Percentiles rank a stretch among this genome's conserved stretches.
These are phyloP conservation scores for Formica exsecta DNA, from an alignment of 1,140 invertebrate genomes.

Conservation along the genomic window DNA sequence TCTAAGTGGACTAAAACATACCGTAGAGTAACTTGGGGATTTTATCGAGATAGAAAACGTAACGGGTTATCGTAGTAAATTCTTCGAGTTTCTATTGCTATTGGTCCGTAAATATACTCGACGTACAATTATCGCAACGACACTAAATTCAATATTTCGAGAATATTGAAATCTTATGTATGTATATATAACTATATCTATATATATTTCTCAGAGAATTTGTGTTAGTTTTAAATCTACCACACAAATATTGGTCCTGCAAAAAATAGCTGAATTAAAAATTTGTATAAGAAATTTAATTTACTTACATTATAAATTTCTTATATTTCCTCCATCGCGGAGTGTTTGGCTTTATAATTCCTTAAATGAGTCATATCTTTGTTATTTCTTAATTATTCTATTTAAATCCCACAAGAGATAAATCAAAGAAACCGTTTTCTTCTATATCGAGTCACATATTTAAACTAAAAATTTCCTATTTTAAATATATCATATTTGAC, in stretches of 20 bases:
- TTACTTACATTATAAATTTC: background rate
- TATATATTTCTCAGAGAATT: slow-evolving; percentile 42
- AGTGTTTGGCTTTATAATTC: background rate
- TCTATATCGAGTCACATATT: background rate
- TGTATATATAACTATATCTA: slow-evolving; percentile 30
- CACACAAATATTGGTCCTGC: slow-evolving; percentile 20
- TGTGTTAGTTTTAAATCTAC: slow-evolving; percentile 39
- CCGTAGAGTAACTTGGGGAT: slow-evolving; percentile 29
- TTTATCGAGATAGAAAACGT: slow-evolving; percentile 51
- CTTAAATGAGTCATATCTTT: background rate
- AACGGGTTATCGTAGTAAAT: slow-evolving; percentile 43
- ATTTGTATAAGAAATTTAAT: background rate
- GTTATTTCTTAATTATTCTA: background rate
- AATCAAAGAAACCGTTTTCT: background rate
- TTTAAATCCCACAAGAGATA: background rate
- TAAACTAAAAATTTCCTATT: background rate
- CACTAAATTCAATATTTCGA: slow-evolving; percentile 48
- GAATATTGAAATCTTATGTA: slow-evolving; percentile 41
- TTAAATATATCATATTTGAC: background rate
- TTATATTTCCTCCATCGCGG: background rate
- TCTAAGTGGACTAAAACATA: slow-evolving; percentile 36
- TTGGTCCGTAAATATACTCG: slow-evolving; percentile 71
- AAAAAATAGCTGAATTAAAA: slow-evolving; percentile 34
- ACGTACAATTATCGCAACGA: slow-evolving; percentile 60
- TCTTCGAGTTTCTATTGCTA: slow-evolving; percentile 60